Percentiles rank a stretch among this genome's conserved stretches.
Evolutionary conservation across 2,888 invertebrate genomes (phyloP).

Genomic region (Monopis laevigella): DNA sequence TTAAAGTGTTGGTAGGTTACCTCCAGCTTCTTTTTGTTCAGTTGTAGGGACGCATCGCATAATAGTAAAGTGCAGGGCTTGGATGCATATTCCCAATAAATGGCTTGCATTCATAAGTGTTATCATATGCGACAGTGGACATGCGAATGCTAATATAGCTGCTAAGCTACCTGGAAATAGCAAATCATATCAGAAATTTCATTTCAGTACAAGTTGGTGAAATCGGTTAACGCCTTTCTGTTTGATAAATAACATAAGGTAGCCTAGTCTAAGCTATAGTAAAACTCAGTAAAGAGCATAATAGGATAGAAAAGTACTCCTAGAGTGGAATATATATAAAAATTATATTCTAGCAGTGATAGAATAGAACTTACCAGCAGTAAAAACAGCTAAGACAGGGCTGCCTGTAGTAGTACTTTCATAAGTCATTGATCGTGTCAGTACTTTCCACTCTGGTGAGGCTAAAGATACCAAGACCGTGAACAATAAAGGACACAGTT

Average conservation of each 20-base stretch:
- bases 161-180: conserved; percentile 65
- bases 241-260: no score
- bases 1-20: conserved; percentile 25
- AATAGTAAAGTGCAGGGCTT: conserved; percentile 56
- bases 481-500: conserved; percentile 67
- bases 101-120: conserved; percentile 68
- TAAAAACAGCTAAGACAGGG: conserved; percentile 71
- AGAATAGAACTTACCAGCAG: conserved; percentile 54
- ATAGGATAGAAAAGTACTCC: no score
- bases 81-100: conserved; percentile 55
- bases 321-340: no score
- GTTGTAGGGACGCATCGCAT: conserved; percentile 66
- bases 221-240: no score
- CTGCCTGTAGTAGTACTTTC: conserved; percentile 69
- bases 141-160: conserved; percentile 71
- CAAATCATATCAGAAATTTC: no score
- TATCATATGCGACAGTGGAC: conserved; percentile 70
- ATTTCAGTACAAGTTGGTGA: no score
- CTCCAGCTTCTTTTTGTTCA: conserved; percentile 59
- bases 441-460: conserved; percentile 70
- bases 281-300: no score
- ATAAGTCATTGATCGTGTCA: conserved; percentile 69
- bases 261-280: no score
- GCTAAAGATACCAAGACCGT: conserved; percentile 63
- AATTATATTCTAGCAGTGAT: no score